Evolutionary conservation across 2,797 vertebrate species (phyloP).

Genomic region (Rhinophrynus dorsalis): DNA sequence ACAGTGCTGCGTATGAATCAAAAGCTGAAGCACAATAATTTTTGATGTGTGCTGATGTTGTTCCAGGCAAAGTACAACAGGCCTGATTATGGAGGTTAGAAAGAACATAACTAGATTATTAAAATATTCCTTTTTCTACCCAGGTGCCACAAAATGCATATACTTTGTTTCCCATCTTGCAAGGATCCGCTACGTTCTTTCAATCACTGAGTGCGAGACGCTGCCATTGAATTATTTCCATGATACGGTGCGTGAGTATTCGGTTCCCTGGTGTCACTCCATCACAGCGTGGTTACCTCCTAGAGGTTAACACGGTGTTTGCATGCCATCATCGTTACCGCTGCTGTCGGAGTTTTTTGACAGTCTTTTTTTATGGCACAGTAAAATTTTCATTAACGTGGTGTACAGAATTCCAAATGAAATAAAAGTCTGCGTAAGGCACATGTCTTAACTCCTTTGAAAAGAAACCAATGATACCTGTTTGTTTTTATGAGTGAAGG

Average conservation of each 20-base stretch:
- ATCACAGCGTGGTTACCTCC: background rate
- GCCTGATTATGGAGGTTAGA: conserved; percentile 58
- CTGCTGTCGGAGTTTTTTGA: conserved; percentile 62
- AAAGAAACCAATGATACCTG: conserved; percentile 48
- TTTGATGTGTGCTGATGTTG: conserved; percentile 56
- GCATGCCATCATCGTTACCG: conserved; percentile 53
- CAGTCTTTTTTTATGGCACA: conserved; percentile 78
- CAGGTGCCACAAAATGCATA: conserved; percentile 54
- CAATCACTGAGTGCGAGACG: background rate
- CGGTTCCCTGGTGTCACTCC: background rate
- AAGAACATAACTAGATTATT: conserved; percentile 51
- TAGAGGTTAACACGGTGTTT: background rate
- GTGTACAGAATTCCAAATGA: conserved; percentile 66
- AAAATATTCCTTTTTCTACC: conserved; percentile 55
- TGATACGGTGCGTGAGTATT: background rate
- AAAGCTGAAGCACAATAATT: conserved; percentile 58
- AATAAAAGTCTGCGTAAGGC: conserved; percentile 76
- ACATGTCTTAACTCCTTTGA: conserved; percentile 72
- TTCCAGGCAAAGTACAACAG: conserved; percentile 43
- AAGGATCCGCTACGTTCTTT: conserved; percentile 53
- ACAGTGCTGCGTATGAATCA: conserved; percentile 59
- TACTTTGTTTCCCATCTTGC: background rate
- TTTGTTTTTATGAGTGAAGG: background rate
- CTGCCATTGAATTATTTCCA: background rate
- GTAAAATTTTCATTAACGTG: conserved; percentile 70